These are phyloP conservation scores for Montipora foliosa DNA, from an alignment of 64 coral and sea anemone genomes.

Conservation along the genomic window DNA sequence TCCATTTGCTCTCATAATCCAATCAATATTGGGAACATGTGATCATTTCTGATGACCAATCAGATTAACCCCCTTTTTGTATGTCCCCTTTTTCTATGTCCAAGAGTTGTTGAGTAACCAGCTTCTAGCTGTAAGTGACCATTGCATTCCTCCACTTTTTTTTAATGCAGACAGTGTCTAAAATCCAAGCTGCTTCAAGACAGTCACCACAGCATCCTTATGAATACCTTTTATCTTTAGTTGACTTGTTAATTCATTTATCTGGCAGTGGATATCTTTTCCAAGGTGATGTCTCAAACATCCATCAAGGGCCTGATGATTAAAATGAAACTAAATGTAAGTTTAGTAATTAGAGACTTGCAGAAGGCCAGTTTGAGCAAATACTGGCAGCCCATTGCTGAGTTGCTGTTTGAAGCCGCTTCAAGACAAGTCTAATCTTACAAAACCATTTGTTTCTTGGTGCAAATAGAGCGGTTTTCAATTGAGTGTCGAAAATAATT, in stretches of 20 bases:
- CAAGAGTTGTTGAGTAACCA: background rate
- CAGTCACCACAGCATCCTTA: conserved; percentile 74
- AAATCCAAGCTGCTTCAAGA: conserved; percentile 89
- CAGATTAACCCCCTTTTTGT: background rate
- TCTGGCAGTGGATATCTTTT: conserved; percentile 82
- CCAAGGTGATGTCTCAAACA: conserved; percentile 82
- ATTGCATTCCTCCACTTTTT: background rate
- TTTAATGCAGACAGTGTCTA: conserved; percentile 17
- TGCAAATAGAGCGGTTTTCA: no score
- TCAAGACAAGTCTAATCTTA: no score
- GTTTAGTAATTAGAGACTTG: background rate
- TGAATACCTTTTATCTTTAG: conserved; percentile 93
- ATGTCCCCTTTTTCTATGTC: background rate
- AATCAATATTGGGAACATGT: no score
- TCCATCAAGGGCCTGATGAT: conserved; percentile 77
- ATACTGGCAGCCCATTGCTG: no score
- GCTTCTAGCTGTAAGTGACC: background rate
- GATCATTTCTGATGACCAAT: no score
- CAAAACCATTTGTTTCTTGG: no score
- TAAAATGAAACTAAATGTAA: background rate
- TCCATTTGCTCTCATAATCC: no score
- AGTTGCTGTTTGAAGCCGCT: no score
- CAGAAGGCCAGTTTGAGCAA: no score
- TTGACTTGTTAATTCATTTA: conserved; percentile 99
- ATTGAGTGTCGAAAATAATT: no score